Conservation (phyloP, 2,797 vertebrate genomes). For the Myotis planiceps region DNA sequence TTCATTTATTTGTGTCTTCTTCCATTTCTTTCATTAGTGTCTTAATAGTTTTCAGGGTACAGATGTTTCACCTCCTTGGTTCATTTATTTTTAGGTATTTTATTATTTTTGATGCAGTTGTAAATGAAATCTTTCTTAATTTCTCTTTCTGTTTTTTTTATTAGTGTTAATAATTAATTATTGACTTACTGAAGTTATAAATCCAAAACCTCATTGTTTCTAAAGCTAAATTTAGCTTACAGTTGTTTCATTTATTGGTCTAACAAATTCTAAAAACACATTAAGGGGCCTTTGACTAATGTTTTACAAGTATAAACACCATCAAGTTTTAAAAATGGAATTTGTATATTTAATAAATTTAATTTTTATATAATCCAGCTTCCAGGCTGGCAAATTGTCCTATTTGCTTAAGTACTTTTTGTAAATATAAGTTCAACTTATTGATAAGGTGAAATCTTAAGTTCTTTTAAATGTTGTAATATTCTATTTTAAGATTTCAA, state of each 20-base stretch:
- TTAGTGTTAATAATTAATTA: not conserved
- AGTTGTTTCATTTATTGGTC: not conserved
- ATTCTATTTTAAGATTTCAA: constrained; percentile 3
- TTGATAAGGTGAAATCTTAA: constrained; percentile 7
- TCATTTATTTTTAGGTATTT: not conserved
- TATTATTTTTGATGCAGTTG: not conserved
- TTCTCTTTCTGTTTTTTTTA: not conserved
- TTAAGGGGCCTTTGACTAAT: not conserved
- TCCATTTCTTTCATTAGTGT: not conserved
- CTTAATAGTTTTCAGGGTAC: not conserved
- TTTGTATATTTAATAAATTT: not conserved
- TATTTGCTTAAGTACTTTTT: not conserved
- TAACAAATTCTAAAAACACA: not conserved
- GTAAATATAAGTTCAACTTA: not conserved
- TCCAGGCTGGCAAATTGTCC: not conserved
- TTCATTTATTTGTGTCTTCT: not conserved
- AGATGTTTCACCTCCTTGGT: not conserved
- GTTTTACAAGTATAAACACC: constrained; percentile 24
- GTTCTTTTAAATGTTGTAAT: not conserved
- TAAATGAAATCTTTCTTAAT: not conserved
- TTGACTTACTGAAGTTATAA: not conserved
- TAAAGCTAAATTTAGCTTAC: not conserved
- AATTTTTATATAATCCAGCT: not conserved
- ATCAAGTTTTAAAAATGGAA: not conserved
- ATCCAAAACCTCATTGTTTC: not conserved